These are phyloP conservation scores for Pogonomyrmex barbatus DNA, from an alignment of 1,140 invertebrate species.

Conservation along the genomic window DNA sequence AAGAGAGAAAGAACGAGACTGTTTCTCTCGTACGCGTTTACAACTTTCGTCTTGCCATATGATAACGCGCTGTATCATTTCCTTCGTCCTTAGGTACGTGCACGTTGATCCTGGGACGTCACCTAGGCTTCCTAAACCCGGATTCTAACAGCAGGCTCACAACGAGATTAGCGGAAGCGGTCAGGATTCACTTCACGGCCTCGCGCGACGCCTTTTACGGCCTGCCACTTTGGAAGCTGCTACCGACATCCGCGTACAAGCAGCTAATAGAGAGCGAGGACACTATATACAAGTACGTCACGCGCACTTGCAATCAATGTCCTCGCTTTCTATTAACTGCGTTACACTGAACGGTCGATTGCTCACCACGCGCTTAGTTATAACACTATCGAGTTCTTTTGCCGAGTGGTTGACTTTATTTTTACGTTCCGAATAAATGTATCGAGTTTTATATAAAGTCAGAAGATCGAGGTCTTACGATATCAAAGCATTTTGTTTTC, in stretches of 20 bases:
- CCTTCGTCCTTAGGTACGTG: conserved; percentile 88
- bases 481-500: background rate
- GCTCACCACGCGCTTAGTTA: background rate
- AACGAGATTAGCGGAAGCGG: conserved; percentile 88
- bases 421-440: background rate
- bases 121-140: conserved; percentile 92
- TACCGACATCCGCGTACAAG: conserved; percentile 90
- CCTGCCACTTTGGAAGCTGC: conserved; percentile 93
- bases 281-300: conserved; percentile 90
- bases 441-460: background rate
- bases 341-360: background rate
- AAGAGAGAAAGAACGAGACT: background rate
- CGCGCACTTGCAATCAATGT: background rate
- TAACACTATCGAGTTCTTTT: background rate
- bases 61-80: background rate
- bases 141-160: conserved; percentile 84
- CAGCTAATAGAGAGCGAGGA: conserved; percentile 92
- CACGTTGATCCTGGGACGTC: conserved; percentile 91
- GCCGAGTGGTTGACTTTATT: background rate
- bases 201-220: conserved; percentile 93
- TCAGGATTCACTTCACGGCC: conserved; percentile 91
- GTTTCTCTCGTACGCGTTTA: background rate
- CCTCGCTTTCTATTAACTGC: background rate
- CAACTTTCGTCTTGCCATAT: background rate
- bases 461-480: background rate